phyloP scores from a whole-genome alignment of 2,888 invertebrate genomes.

The Rutpela maculata region DNA sequence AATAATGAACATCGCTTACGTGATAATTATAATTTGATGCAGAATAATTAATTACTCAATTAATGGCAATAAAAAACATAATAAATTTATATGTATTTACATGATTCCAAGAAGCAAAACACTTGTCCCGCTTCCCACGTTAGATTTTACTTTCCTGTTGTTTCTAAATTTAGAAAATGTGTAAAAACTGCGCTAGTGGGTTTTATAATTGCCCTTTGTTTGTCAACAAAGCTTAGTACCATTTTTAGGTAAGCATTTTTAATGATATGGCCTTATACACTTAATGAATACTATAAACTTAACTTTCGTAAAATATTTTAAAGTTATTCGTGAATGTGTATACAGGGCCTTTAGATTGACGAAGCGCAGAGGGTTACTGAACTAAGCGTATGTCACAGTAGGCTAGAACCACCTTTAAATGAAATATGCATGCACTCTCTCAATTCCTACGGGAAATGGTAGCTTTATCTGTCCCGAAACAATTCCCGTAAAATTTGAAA shows the following conservation, averaged over 20 bases:
- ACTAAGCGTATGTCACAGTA: no score
- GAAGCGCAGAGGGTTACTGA: no score
- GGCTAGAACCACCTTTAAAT: no score
- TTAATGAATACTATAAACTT: no score
- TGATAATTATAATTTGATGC: constrained; percentile 49
- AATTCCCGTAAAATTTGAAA: no score
- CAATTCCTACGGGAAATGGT: no score
- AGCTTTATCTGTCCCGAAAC: no score
- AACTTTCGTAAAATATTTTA: no score
- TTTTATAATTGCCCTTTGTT: constrained; percentile 14
- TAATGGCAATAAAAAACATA: constrained; percentile 45
- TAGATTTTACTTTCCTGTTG: constrained; percentile 12
- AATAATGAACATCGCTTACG: constrained; percentile 47
- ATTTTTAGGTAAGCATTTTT: background rate
- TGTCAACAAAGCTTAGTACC: background rate
- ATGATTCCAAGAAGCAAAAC: constrained; percentile 44
- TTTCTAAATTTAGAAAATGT: constrained; percentile 17
- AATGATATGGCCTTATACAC: background rate
- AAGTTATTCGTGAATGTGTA: no score
- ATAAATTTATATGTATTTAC: constrained; percentile 46
- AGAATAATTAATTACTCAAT: constrained; percentile 50
- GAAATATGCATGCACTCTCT: no score
- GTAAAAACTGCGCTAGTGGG: constrained; percentile 19
- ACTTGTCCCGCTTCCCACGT: constrained; percentile 49
- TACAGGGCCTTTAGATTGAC: no score